phyloP scores from a whole-genome alignment of 2,797 vertebrate genomes.

The Margarornis squamiger region DNA sequence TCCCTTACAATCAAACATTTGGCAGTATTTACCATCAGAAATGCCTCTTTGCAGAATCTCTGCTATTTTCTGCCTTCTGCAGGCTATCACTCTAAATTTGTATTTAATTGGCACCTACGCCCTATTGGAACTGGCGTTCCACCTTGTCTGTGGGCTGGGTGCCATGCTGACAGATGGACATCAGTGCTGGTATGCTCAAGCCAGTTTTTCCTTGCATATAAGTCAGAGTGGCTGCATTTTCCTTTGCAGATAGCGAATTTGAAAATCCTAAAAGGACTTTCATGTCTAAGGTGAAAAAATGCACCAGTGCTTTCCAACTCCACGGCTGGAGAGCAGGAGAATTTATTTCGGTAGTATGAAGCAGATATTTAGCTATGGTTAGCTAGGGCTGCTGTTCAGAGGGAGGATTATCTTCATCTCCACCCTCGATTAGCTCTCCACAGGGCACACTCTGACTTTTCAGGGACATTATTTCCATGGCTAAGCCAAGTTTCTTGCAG shows the following conservation, averaged over 20 bases:
- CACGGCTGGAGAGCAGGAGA: not conserved
- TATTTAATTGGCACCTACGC: constrained; percentile 58
- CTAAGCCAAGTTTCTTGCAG: not conserved
- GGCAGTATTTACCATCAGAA: constrained; percentile 55
- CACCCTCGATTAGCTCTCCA: constrained; percentile 21
- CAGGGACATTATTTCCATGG: not conserved
- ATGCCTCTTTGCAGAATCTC: constrained; percentile 41
- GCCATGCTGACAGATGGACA: constrained; percentile 73
- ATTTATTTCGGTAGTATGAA: fast-evolving
- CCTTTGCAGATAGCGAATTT: not conserved
- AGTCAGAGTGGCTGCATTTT: not conserved
- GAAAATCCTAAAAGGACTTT: not conserved
- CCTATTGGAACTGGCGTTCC: not conserved
- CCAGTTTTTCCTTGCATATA: not conserved
- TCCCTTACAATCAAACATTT: constrained; percentile 59
- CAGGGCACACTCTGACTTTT: not conserved
- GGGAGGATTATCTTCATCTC: not conserved
- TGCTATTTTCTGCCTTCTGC: constrained; percentile 66
- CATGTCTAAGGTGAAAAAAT: not conserved
- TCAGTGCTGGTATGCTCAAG: constrained; percentile 65
- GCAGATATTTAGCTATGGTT: not conserved
- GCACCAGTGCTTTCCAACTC: not conserved
- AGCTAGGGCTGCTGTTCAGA: not conserved
- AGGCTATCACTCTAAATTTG: constrained; percentile 66
- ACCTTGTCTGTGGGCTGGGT: constrained; percentile 61